Evolutionary conservation across 2,113 vertebrate species (phyloP), one percentile per base, ranked within the genome.

Genomic region (Agelaius tricolor): DNA sequence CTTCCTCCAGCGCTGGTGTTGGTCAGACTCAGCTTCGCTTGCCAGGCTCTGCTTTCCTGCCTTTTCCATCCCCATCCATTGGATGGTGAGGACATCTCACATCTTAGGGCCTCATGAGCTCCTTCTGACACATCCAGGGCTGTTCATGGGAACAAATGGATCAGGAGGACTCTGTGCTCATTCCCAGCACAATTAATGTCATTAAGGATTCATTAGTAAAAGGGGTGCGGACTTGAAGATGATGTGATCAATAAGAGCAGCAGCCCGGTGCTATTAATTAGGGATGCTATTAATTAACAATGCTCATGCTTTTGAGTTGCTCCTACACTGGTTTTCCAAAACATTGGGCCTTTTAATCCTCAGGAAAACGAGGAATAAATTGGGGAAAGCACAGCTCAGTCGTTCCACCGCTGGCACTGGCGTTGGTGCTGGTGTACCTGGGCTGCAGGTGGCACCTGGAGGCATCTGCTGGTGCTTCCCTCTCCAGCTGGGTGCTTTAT

Each of bases 41-140:
- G 28, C 67, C 61, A 20, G 59, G 65, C 55, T 35, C 55, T 55
- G 55, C 51, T 74, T 27, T 5, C 65, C 43, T 35, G 47, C 74
- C 4, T 15, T 46, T 51, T 11, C 78, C 78, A 28, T 65, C 54
- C 4, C 58, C 17, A 5, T 4, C 67, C 14, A 0, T 13, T 0
- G 1, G 15, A 2, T 11, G 62, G 9, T 35, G 86, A 54, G 61
- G 23, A 6, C 19, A 11, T 26, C 65, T 61, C 43, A 1, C 44
- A 1, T 54, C 80, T 62, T 5, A 24, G 59, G 62, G 31, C 24
- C 24, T 26, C 14, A 1, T 1, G 6, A 19, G 69, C 69, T 67
- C 23, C 0, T 33, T 0, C 5, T 33, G 16, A 27, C 0, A 3
- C n/a, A 28, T 11, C 10, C 75, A 28, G 63, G 37, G 78, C 71